Conservation (phyloP, 1,140 invertebrate genomes). For the Neodiprion fabricii region DNA sequence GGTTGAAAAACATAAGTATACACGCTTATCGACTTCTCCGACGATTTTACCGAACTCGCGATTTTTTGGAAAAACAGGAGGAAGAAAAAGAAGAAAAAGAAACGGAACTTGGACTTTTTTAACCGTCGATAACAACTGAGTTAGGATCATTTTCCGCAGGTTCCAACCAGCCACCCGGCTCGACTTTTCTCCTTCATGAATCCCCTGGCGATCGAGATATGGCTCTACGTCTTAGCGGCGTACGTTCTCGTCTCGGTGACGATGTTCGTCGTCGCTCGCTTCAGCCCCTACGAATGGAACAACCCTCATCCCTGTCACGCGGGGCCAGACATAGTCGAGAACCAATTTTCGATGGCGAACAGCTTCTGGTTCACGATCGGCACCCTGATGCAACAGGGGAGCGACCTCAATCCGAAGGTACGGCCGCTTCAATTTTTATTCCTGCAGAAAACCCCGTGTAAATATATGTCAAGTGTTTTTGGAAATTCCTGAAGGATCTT, state of each 20-base stretch:
- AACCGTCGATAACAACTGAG: too few species aligned
- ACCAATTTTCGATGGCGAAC: conserved; percentile 76
- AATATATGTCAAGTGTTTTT: too few species aligned
- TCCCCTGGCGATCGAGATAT: conserved; percentile 84
- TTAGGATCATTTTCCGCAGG: conserved; percentile 47
- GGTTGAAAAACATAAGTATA: too few species aligned
- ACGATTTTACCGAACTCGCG: too few species aligned
- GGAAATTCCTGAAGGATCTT: too few species aligned
- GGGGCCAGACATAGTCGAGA: conserved; percentile 64
- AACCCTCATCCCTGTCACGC: conserved; percentile 77
- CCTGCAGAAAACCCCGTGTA: not conserved
- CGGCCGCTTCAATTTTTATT: conserved; percentile 26
- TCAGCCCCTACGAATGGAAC: conserved; percentile 84
- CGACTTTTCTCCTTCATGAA: conserved; percentile 88
- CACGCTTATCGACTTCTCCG: too few species aligned
- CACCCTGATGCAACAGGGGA: conserved; percentile 85
- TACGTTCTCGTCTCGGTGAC: conserved; percentile 81
- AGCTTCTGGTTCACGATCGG: conserved; percentile 85
- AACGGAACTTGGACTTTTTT: too few species aligned
- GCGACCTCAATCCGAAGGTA: conserved; percentile 76
- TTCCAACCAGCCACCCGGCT: conserved; percentile 75
- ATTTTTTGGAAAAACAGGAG: too few species aligned
- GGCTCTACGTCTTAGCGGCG: conserved; percentile 80
- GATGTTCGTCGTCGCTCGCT: conserved; percentile 83
- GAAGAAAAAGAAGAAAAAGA: too few species aligned